Percentiles rank a stretch among this genome's conserved stretches.
phyloP scores from a whole-genome alignment of 1,140 invertebrate species.

The Drosophila saltans region DNA sequence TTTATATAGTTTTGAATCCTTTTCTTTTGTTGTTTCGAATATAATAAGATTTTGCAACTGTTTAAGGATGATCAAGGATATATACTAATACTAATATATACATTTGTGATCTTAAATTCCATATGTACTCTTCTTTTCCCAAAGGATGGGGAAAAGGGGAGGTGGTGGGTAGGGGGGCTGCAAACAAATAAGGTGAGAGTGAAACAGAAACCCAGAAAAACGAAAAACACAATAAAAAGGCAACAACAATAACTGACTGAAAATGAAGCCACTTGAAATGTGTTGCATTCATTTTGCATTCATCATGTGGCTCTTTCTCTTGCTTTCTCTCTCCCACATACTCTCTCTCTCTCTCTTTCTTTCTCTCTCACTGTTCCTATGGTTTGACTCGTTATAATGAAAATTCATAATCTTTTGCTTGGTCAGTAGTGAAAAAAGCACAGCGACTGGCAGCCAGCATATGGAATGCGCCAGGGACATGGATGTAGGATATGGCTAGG shows the following conservation, averaged over 20 bases:
- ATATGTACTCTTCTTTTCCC: neutral
- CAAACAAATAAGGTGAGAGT: constrained; percentile 2
- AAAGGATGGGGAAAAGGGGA: neutral
- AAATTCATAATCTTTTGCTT: constrained; percentile 69
- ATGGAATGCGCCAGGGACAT: constrained; percentile 40
- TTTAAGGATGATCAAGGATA: no score
- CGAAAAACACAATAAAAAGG: neutral
- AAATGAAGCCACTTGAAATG: constrained; percentile 43
- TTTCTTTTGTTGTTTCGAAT: no score
- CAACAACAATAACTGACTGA: constrained; percentile 16
- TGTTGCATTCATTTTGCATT: constrained; percentile 16
- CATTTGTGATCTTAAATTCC: neutral
- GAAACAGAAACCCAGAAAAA: neutral
- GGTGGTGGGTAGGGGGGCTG: no score
- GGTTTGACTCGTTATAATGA: constrained; percentile 59
- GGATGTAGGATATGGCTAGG: neutral
- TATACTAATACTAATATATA: no score
- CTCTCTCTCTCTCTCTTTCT: neutral
- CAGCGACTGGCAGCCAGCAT: constrained; percentile 26
- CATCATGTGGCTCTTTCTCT: neutral
- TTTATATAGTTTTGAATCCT: no score
- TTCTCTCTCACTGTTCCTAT: constrained; percentile 2
- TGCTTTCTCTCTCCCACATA: neutral
- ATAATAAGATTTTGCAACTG: no score
- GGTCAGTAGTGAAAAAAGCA: constrained; percentile 20